Conservation (phyloP, 2,888 invertebrate genomes). For the Drosophila mercatorum region DNA sequence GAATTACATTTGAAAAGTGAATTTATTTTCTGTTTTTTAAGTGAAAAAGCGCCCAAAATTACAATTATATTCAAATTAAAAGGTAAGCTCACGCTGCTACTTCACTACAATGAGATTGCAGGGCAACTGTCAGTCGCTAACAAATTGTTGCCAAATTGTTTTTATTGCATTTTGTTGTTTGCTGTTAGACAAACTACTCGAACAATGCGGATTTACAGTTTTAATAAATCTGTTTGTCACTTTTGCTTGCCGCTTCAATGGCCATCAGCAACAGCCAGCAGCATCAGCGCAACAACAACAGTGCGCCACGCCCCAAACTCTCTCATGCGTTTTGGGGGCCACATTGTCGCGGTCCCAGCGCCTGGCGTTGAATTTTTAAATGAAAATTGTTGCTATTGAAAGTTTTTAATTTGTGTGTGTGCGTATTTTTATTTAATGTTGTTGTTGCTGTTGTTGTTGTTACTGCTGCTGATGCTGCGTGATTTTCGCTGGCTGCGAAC, state of each 20-base stretch:
- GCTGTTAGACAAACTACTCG: slow-evolving; percentile 55
- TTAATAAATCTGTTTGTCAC: slow-evolving; percentile 77
- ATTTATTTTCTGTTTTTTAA: neutral
- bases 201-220: slow-evolving; percentile 69
- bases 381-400: slow-evolving; percentile 81
- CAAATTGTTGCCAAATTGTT: slow-evolving; percentile 13
- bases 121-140: slow-evolving; percentile 9
- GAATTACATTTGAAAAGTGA: no score
- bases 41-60: neutral
- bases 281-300: neutral
- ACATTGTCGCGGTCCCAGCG: slow-evolving; percentile 57
- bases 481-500: slow-evolving; percentile 74
- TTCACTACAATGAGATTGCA: neutral
- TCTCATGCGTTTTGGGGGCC: slow-evolving; percentile 14
- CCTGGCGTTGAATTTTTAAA: slow-evolving; percentile 80
- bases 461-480: slow-evolving; percentile 64
- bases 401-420: slow-evolving; percentile 77
- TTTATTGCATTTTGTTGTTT: slow-evolving; percentile 24
- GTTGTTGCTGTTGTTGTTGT: slow-evolving; percentile 18
- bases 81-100: neutral
- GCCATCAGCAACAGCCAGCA: slow-evolving; percentile 56
- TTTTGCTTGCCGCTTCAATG: slow-evolving; percentile 60
- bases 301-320: neutral
- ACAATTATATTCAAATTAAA: neutral
- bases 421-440: slow-evolving; percentile 63